A percentile compares a stretch with the other conserved stretches of the same genome.
These are phyloP conservation scores for Eretmochelys imbricata DNA, from an alignment of 2,113 vertebrate species.

Conservation along the genomic window DNA sequence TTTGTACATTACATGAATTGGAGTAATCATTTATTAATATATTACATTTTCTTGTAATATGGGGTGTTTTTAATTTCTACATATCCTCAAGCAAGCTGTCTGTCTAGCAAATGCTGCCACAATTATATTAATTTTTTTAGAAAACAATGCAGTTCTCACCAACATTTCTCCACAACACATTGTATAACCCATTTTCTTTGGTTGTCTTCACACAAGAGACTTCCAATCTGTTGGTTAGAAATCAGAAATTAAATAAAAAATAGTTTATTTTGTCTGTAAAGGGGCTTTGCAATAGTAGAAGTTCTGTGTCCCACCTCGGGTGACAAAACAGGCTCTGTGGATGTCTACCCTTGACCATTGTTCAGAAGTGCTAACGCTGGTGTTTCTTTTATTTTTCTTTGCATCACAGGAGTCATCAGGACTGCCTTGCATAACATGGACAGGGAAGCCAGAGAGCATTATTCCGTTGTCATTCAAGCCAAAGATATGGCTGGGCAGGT, in stretches of 20 bases:
- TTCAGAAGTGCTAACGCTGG: background rate
- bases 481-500: conserved; percentile 99
- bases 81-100: background rate
- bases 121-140: background rate
- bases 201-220: background rate
- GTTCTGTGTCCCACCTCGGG: background rate
- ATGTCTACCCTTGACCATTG: background rate
- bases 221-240: background rate
- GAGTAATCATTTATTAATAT: background rate
- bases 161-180: background rate
- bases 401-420: conserved; percentile 91
- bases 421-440: conserved; percentile 98
- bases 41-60: background rate
- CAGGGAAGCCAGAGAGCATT: conserved; percentile 96
- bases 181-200: background rate
- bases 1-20: background rate
- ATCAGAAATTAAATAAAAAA: background rate
- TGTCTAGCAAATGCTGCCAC: background rate
- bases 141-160: background rate
- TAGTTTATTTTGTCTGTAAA: background rate
- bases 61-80: background rate
- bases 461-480: conserved; percentile 97
- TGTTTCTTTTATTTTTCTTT: conserved; percentile 17
- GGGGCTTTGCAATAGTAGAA: background rate
- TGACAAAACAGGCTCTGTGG: background rate